Base-by-base conservation (phyloP, 2,888 invertebrate species). In the Sinopyrophorus schimmeli region DNA sequence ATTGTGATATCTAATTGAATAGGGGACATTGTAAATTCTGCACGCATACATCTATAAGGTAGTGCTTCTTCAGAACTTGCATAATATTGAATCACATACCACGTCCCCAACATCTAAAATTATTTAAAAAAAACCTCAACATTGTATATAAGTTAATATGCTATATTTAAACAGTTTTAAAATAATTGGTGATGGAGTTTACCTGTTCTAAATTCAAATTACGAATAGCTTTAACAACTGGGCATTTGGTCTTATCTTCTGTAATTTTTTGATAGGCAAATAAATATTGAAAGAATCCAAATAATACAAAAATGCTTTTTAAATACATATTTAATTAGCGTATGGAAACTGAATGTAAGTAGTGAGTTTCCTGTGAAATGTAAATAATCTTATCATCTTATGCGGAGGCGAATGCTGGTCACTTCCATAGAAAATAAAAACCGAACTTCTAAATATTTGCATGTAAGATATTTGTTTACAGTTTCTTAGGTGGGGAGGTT, bases 61-160 rank as follows among this genome's bases (percentile, higher is more conserved):
- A 90, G 77, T 2, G 88, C 85, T 74, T 92, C 92, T 72, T 92
- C 92, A 1, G 88, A 89, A 67, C 90, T 91, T 1, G 92, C 91
- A 67, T 90, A 92, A 73, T 92, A 92, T 67, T 92, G 89, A 10
- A 91, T 86, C 27, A 92, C 87, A 73, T 81, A 89, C 92, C 92
- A 92, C 55, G 80, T 79, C 5, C 92, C 91, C 61, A 91, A 76
- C 77, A 92, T 80, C 88, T 89, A 34, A 16, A 44, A 23, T 21
- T n/a, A n/a, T n/a, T n/a, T n/a, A n/a, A n/a, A n/a, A 11, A 9
- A 34, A 18, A 34, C n/a, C 7, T 17, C n/a, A n/a, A n/a, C n/a
- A n/a, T n/a, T n/a, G n/a, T n/a, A n/a, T n/a, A n/a, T n/a, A n/a
- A n/a, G n/a, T n/a, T n/a, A n/a, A n/a, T n/a, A n/a, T n/a, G n/a